Evolutionary conservation across 2,888 invertebrate species (phyloP).

Genomic region (Agriopis leucophaearia): DNA sequence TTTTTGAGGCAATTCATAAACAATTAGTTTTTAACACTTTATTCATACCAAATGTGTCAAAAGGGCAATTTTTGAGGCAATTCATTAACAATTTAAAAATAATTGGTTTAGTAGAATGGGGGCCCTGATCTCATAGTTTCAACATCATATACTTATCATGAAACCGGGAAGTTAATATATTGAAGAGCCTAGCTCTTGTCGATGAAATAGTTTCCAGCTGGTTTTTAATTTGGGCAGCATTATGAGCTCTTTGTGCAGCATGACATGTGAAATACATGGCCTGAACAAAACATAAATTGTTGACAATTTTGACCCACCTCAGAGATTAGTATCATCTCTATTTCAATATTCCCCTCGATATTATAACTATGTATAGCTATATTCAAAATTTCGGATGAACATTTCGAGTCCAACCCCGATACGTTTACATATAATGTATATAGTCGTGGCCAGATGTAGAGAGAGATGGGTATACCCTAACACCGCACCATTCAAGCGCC

Average conservation of each 20-base stretch:
- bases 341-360: constrained; percentile 60
- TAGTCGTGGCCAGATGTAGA: constrained; percentile 76
- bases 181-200: constrained; percentile 3
- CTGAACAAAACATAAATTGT: not conserved
- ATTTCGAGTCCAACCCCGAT: constrained; percentile 68
- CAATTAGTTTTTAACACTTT: no score
- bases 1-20: no score
- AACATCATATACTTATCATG: not conserved
- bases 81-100: no score
- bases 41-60: no score
- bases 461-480: constrained; percentile 70
- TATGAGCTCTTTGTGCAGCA: not conserved
- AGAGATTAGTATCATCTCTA: constrained; percentile 2
- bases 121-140: not conserved
- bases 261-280: not conserved
- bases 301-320: not conserved
- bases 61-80: no score
- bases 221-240: no score
- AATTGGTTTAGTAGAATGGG: no score
- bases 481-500: constrained; percentile 64
- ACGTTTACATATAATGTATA: constrained; percentile 66
- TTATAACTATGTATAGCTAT: constrained; percentile 64
- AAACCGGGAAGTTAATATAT: not conserved
- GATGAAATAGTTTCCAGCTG: not conserved
- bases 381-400: constrained; percentile 58